Evolutionary conservation across 2,113 vertebrate genomes (phyloP), one percentile per base, ranked within the genome.

Genomic region (Poecilia latipinna): DNA sequence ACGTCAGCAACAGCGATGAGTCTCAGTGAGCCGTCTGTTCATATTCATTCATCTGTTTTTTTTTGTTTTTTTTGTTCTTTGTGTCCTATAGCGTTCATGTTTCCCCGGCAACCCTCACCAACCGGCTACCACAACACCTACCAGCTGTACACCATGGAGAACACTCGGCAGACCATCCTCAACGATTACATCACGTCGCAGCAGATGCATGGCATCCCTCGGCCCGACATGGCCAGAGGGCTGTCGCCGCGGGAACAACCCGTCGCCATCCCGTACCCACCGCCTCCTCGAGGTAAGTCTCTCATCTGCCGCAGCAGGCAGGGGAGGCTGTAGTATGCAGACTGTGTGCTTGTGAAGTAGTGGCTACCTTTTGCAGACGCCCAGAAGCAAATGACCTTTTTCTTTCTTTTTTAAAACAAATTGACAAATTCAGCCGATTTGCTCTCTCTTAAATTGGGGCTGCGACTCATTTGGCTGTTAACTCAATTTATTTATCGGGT

Each of bases 141-240:
- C 86, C 98, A 98, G 91, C 95, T 99, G 83, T 99, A 99, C 4
- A 97, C 98, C 12, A 99, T 99, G 97, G 98, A 99, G 93, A 99
- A 98, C 82, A 99, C 97, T 0, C 93, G 98, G 2, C 98, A 99
- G 95, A 99, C 98, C 86, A 99, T 99, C 92, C 94, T 99, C 31
- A 99, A 99, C 0, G 98, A 99, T 89, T 99, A 99, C 87, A 99
- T 99, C 93, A 99, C 98, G 61, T 99, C 98, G 35, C 98, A 99
- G 91, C 98, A 99, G 94, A 99, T 99, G 98, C 97, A 97, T 79
- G 97, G 96, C 85, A 98, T 97, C 83, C 94, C 98, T 26, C 95
- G 97, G 33, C 95, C 97, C 0, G 97, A 98, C 37, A 92, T 97
- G 62, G 92, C 95, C 29, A 92, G 98, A 83, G 97, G 96, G 0